phyloP scores from a whole-genome alignment of 1,140 invertebrate genomes.

The Hylyphantes graminicola region DNA sequence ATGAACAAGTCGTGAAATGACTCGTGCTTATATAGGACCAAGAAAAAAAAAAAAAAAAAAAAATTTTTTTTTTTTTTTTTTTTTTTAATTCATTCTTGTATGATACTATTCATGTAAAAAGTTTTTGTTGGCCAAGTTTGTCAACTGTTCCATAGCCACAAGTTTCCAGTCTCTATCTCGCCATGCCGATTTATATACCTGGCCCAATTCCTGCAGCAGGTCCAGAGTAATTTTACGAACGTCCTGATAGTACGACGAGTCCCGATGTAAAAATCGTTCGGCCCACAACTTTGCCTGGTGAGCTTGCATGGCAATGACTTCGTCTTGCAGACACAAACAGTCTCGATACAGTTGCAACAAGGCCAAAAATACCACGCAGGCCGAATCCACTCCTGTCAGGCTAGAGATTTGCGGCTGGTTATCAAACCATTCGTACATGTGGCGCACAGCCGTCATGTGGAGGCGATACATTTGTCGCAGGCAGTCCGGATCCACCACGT shows the following conservation, averaged over 20 bases:
- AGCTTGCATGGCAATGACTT: not conserved
- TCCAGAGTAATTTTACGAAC: not conserved
- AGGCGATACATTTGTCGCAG: too few species aligned
- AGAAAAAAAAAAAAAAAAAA: too few species aligned
- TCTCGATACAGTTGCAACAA: not conserved
- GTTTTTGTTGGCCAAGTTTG: not conserved
- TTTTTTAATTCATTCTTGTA: too few species aligned
- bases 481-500: not conserved
- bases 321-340: not conserved
- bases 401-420: not conserved
- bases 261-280: not conserved
- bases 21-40: too few species aligned
- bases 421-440: constrained; percentile 1
- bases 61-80: too few species aligned
- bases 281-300: not conserved
- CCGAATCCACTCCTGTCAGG: not conserved
- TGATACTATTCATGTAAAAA: not conserved
- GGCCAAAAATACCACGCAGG: not conserved
- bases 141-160: not conserved
- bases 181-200: not conserved
- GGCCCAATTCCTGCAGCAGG: not conserved
- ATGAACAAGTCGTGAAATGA: too few species aligned
- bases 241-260: not conserved
- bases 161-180: not conserved
- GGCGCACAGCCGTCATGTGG: not conserved